Base-by-base conservation (phyloP, 1,140 invertebrate genomes). In the Agrypnia vestita region DNA sequence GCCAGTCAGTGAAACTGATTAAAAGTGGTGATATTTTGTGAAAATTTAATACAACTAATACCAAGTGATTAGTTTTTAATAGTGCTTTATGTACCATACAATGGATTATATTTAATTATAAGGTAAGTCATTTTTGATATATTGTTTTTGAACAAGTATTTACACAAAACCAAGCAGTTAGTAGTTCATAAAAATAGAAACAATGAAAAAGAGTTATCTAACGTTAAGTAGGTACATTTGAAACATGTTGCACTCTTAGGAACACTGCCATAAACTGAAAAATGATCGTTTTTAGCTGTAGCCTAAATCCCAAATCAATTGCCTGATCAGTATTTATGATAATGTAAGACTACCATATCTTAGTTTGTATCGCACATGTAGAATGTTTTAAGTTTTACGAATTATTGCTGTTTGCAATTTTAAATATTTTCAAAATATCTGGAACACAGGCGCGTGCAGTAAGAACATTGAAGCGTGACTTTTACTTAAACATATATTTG, bases 1-100 rank as follows among this genome's bases (percentile, higher is more conserved):
- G 21, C 55, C 17, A 19, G 12, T 53, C 17, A 59, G 55, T 59
- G 55, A 59, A 59, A 59, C 17, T 21, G 15, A 19, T 59, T 0
- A 43, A 64, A 64, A 64, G 61, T 64, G 61, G 61, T 64, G 61
- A 64, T 64, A 64, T 64, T 64, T 64, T 64, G 61, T 64, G 61
- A 64, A 64, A 25, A 15, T 64, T 44, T 64, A 64, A 25, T 64
- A 64, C 61, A 7, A 64, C 61, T 25, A 64, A 62, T 25, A 64
- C 19, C n/a, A 64, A 64, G 61, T 64, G 61, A 25, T 64, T 25
- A 43, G 61, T 64, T 64, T 64, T 64, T 13, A 35, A 35, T 35
- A n/a, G n/a, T 43, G 61, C 35, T 19, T 25, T 35, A 64, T 35
- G 19, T 64, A 13, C 61, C 61, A 64, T 64, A 64, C 25, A 64